A percentile compares a stretch with the other conserved stretches of the same genome.
phyloP scores from a whole-genome alignment of 2,888 invertebrate genomes.

The Erpobdella octoculata region DNA sequence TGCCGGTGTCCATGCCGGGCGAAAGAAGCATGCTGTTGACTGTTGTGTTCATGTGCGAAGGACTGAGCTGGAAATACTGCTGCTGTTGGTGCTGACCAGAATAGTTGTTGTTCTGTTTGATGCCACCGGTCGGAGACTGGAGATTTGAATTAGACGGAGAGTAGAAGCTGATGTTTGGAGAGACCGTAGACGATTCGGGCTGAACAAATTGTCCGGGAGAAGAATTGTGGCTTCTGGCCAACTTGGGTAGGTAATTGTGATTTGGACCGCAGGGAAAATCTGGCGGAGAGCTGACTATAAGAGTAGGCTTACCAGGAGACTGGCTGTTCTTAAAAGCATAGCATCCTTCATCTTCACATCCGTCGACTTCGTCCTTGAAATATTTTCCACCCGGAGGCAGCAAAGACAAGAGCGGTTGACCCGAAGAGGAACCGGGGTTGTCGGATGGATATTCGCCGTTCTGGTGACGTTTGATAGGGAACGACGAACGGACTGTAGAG shows the following conservation, averaged over 20 bases:
- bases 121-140: conserved; percentile 6
- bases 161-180: conserved; percentile 17
- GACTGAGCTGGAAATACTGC: background rate
- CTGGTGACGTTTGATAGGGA: background rate
- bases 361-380: background rate
- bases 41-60: background rate
- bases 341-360: background rate
- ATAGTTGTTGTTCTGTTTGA: background rate
- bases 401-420: background rate
- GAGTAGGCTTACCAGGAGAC: background rate
- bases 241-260: conserved; percentile 6
- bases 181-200: background rate
- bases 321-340: too few species aligned
- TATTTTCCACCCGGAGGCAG: background rate
- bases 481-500: background rate
- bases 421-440: background rate
- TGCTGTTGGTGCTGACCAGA: too few species aligned
- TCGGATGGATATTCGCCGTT: background rate
- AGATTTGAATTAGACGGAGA: conserved; percentile 17
- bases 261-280: background rate
- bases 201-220: conserved; percentile 10
- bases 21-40: background rate
- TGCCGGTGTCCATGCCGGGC: background rate
- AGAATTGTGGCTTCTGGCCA: background rate
- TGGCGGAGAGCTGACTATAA: background rate